Base-by-base conservation (phyloP, 2,888 invertebrate species). In the Volucella inflata region DNA sequence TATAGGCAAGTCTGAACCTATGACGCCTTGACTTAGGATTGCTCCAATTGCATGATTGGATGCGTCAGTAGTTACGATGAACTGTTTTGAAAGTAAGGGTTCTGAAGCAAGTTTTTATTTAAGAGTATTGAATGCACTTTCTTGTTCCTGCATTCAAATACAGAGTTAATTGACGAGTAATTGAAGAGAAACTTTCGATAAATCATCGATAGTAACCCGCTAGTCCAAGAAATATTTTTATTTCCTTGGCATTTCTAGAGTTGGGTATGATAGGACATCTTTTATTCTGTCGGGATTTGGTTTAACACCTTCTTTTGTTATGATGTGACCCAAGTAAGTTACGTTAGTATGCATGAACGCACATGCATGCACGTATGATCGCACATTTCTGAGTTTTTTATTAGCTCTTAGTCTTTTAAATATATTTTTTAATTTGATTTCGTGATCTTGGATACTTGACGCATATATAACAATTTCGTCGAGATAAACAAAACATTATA, bases 21-120 rank as follows among this genome's bases (percentile, higher is more conserved):
- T 67, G 30, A 67, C 77, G 21, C 77, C 79, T 44, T 90, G 90
- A 3, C 87, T 87, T 11, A 89, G 57, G 14, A 90, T 87, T 2
- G 80, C 87, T 11, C 89, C 90, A 11, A 89, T 50, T 1, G 89
- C 89, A 8, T 38, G 82, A n/a, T 88, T 76, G 8, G 87, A 87
- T 2, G 90, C 89, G 57, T 90, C 90, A 0, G 89, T 89, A 1
- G 89, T 89, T 30, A 90, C 14, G 8, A 87, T 65, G 60, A 90
- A 90, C n/a, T 11, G 16, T 42, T 60, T 48, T 1, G 38, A 11
- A 30, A 77, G 51, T 17, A 76, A 60, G 4, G 68, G 68, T 42
- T 44, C 42, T 48, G 44, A 38, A 16, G 51, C 21, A 40, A 72
- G 48, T 50, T 57, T 57, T 1, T 53, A 4, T 60, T 70, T 76